phyloP scores from a whole-genome alignment of 2,113 vertebrate genomes.

The Platysternon megacephalum region DNA sequence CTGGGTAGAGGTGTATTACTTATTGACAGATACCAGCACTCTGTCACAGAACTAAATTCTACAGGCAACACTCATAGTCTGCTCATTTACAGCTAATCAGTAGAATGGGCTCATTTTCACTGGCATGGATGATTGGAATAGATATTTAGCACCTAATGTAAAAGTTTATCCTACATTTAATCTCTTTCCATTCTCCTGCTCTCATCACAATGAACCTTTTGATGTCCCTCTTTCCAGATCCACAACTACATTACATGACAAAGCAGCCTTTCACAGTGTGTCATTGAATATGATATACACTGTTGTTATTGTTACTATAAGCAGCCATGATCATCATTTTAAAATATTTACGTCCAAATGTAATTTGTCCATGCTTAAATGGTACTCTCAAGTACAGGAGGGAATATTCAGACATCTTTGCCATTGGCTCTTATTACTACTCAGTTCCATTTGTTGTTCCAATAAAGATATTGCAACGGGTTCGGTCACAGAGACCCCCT shows the following conservation, averaged over 20 bases:
- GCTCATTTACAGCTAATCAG: background rate
- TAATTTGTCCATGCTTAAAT: background rate
- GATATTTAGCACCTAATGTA: background rate
- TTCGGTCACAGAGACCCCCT: too few relatives aligned
- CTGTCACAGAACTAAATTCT: background rate
- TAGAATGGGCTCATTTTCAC: background rate
- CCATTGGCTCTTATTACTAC: background rate
- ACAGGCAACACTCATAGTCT: background rate
- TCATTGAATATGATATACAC: background rate
- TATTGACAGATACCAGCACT: background rate
- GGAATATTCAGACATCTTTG: accelerated
- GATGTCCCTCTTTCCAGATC: background rate
- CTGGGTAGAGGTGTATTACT: too few relatives aligned
- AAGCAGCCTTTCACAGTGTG: background rate
- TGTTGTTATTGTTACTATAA: background rate
- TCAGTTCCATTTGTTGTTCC: background rate
- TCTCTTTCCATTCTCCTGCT: background rate
- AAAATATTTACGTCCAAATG: background rate
- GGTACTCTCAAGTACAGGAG: background rate
- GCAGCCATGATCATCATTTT: background rate
- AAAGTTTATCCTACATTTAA: background rate
- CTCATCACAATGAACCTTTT: background rate
- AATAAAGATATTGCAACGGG: background rate
- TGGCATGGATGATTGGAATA: background rate
- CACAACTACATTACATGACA: background rate